Conservation (phyloP, 2,797 vertebrate genomes). For the Otolemur crassicaudatus region DNA sequence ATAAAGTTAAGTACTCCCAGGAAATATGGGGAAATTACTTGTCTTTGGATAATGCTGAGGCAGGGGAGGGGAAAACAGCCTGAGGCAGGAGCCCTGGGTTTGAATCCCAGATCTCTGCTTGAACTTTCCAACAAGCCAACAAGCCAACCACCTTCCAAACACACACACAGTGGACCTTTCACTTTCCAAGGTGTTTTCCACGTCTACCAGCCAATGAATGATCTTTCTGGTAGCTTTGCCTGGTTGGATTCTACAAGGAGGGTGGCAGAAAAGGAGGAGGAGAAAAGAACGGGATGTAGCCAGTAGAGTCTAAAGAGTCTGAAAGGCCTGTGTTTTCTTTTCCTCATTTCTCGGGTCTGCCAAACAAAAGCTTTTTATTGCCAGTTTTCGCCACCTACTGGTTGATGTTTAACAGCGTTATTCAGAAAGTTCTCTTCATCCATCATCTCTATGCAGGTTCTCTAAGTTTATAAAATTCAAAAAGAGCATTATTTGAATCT, state of each 20-base stretch:
- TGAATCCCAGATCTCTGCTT: neutral
- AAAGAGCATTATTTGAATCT: constrained; percentile 17
- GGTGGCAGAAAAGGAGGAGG: constrained; percentile 2
- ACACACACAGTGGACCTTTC: neutral
- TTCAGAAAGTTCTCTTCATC: constrained; percentile 11
- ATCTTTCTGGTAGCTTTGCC: neutral
- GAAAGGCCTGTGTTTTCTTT: constrained; percentile 53
- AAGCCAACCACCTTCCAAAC: neutral
- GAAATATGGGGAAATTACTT: neutral
- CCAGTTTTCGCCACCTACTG: constrained; percentile 86
- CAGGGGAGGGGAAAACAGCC: neutral
- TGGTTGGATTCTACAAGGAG: neutral
- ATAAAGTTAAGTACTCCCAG: no score
- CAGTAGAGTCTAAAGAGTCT: neutral
- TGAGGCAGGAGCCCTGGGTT: neutral
- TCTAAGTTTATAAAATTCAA: neutral
- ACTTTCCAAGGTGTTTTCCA: neutral
- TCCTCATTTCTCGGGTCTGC: neutral
- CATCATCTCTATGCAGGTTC: neutral
- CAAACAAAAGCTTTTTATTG: constrained; percentile 70
- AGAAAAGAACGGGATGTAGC: neutral
- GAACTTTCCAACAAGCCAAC: neutral
- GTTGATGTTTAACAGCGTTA: constrained; percentile 52
- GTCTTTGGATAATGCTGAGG: neutral
- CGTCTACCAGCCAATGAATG: neutral